Evolutionary conservation across 2,113 vertebrate genomes (phyloP).

Genomic region (Pagrus major): DNA sequence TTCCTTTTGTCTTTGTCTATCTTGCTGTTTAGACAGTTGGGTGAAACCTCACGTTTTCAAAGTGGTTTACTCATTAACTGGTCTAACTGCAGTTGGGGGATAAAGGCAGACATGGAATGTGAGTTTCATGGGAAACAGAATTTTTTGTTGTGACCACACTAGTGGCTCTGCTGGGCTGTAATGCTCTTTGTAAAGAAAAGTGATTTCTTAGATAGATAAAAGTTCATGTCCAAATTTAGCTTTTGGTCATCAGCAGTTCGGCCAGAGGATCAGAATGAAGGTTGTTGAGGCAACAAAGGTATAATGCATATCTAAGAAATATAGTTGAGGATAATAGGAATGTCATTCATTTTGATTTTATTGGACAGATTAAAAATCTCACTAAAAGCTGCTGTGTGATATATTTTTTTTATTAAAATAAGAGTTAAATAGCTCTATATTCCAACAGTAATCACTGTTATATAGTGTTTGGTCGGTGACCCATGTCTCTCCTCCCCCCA

Average conservation of each 20-base stretch:
- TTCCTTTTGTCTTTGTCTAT: too few relatives aligned
- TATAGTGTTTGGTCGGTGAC: too few relatives aligned
- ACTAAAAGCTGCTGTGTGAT: too few relatives aligned
- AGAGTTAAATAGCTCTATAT: too few relatives aligned
- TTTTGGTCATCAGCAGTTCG: neutral
- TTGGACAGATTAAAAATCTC: neutral
- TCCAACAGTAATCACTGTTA: too few relatives aligned
- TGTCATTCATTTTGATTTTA: neutral
- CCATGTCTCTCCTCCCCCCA: too few relatives aligned
- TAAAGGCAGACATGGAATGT: neutral
- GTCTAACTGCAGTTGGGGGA: neutral
- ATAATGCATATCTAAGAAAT: neutral
- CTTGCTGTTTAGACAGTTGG: neutral
- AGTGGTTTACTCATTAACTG: slow-evolving; percentile 38
- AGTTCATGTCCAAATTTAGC: neutral
- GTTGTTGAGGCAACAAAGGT: neutral
- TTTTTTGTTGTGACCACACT: neutral
- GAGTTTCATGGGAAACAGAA: neutral
- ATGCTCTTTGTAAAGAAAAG: neutral
- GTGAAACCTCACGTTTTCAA: slow-evolving; percentile 3
- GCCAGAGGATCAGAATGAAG: neutral
- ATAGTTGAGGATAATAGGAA: neutral
- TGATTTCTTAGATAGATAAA: neutral
- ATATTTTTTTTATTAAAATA: too few relatives aligned
- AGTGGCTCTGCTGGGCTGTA: neutral